Percentiles rank a stretch among this genome's conserved stretches.
Conservation (phyloP, 2,888 invertebrate species). For the Xestia c-nigrum region DNA sequence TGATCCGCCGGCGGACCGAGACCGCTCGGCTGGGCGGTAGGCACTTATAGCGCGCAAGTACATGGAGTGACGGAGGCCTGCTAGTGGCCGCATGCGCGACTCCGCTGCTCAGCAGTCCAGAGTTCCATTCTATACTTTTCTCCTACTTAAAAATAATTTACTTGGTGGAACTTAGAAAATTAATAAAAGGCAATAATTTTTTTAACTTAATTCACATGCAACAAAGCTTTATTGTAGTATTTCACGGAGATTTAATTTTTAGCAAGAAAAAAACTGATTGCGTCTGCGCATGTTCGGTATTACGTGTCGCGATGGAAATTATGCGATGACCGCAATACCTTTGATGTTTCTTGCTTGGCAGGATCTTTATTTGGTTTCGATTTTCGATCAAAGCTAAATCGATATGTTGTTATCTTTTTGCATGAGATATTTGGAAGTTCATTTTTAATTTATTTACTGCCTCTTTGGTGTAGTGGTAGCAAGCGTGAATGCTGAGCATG, state of each 20-base stretch:
- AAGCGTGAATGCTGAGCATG: too few species aligned
- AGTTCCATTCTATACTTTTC: too few species aligned
- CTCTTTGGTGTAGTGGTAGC: too few species aligned
- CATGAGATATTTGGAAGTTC: not conserved
- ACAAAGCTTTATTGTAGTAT: slow-evolving; percentile 18
- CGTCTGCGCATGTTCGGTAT: slow-evolving; percentile 29
- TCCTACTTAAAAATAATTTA: not conserved
- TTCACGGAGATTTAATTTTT: slow-evolving; percentile 14
- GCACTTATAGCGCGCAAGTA: too few species aligned
- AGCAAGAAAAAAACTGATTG: slow-evolving; percentile 30
- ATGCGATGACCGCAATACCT: slow-evolving; percentile 15
- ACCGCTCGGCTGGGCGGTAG: too few species aligned
- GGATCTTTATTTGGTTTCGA: slow-evolving; percentile 18
- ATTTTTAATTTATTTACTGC: not conserved
- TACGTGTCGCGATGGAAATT: slow-evolving; percentile 44
- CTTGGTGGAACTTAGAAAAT: not conserved
- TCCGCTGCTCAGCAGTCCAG: too few species aligned
- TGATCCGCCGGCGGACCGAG: too few species aligned
- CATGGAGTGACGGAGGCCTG: too few species aligned
- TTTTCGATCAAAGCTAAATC: slow-evolving; percentile 14
- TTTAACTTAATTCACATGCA: slow-evolving; percentile 16
- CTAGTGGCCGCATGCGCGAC: too few species aligned
- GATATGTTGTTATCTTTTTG: not conserved
- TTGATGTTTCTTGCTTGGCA: slow-evolving; percentile 9
- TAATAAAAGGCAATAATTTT: not conserved